Percentiles rank a stretch among this genome's conserved stretches.
Evolutionary conservation across 2,888 invertebrate species (phyloP).

Genomic region (Ptychoptera contaminata): DNA sequence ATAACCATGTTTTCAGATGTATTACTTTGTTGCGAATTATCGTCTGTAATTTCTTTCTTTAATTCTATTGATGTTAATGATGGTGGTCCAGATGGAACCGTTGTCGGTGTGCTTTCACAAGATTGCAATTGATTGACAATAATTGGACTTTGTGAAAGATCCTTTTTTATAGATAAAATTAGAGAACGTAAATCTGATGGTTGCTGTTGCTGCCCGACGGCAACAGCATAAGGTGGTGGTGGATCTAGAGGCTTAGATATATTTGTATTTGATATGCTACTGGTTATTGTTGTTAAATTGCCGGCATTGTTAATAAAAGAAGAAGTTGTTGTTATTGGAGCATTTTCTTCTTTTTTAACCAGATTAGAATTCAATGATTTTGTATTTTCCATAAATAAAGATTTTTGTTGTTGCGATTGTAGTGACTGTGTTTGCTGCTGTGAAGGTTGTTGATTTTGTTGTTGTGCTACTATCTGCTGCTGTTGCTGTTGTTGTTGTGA

Average conservation of each 20-base stretch:
- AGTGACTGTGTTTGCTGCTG: slow-evolving; percentile 17
- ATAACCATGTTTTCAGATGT: slow-evolving; percentile 25
- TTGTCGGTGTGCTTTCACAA: not conserved
- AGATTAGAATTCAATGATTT: not conserved
- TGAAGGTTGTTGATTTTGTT: slow-evolving; percentile 7
- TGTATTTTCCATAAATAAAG: not conserved
- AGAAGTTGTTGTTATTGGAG: not conserved
- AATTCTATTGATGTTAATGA: slow-evolving; percentile 46
- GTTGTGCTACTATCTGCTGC: slow-evolving; percentile 4
- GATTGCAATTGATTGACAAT: not conserved
- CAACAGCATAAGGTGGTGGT: not conserved
- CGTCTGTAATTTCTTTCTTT: slow-evolving; percentile 55
- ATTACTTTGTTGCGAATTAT: slow-evolving; percentile 46
- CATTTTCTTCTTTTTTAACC: not conserved
- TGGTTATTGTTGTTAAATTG: not conserved
- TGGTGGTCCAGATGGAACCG: slow-evolving; percentile 23
- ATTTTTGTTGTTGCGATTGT: slow-evolving; percentile 20
- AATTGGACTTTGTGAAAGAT: slow-evolving; percentile 5
- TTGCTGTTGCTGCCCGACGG: not conserved
- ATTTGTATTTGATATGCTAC: not conserved
- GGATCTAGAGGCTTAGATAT: not conserved
- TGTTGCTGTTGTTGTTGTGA: slow-evolving; percentile 8
- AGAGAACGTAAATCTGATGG: not conserved
- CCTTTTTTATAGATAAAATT: slow-evolving; percentile 3
- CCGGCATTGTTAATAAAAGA: not conserved